Conservation (phyloP, 2,888 invertebrate genomes). For the Cephus pygmeus region DNA sequence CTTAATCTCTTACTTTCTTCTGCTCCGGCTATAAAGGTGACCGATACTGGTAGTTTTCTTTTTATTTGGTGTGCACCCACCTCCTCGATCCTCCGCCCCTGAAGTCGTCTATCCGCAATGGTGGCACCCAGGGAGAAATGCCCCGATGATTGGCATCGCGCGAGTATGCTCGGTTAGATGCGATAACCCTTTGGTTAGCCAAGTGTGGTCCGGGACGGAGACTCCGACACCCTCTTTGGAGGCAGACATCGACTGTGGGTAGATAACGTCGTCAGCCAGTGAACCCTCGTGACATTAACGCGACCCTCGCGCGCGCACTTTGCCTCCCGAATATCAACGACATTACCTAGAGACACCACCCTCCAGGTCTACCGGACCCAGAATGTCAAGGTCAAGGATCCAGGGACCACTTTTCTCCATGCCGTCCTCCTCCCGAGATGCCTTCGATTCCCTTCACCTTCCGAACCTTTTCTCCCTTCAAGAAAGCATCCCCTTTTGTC, state of each 20-base stretch:
- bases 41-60: not conserved
- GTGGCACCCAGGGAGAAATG: not conserved
- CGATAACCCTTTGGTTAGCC: constrained; percentile 29
- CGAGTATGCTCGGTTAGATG: constrained; percentile 5
- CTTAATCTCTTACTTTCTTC: not conserved
- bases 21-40: not conserved
- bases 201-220: constrained; percentile 19
- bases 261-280: constrained; percentile 48
- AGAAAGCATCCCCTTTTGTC: not conserved
- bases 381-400: constrained; percentile 37
- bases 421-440: not conserved
- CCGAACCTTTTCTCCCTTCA: not conserved
- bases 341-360: constrained; percentile 36
- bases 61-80: not conserved
- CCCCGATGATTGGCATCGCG: not conserved
- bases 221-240: constrained; percentile 22
- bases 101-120: not conserved
- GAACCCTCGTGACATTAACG: constrained; percentile 51
- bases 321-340: constrained; percentile 56
- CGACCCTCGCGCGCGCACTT: constrained; percentile 45
- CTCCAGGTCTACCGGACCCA: constrained; percentile 28
- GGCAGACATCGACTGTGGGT: constrained; percentile 39
- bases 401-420: not conserved
- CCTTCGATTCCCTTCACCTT: not conserved
- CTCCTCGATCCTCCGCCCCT: not conserved